Conservation (phyloP, 2,113 vertebrate genomes). For the Platysteira castanea region DNA sequence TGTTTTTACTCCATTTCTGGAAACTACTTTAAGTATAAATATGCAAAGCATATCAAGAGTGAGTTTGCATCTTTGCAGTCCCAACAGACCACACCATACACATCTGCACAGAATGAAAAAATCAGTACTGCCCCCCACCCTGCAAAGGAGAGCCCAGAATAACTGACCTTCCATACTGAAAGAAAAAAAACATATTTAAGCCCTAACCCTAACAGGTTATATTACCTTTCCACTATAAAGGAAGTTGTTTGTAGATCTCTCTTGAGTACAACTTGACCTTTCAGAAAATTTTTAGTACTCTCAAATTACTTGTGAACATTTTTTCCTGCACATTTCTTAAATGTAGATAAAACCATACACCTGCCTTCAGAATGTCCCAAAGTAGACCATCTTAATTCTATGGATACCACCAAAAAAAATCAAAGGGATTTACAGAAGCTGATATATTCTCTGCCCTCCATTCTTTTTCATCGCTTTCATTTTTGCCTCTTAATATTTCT, state of each 20-base stretch:
- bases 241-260: not conserved
- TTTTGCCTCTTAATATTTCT: not conserved
- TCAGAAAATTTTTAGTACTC: not conserved
- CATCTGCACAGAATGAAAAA: not conserved
- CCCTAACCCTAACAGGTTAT: not conserved
- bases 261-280: not conserved
- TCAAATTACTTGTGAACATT: not conserved
- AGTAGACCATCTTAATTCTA: not conserved
- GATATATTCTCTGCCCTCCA: not conserved
- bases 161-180: not conserved
- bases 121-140: too few relatives aligned
- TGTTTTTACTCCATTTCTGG: not conserved
- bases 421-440: not conserved
- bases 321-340: not conserved
- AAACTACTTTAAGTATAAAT: not conserved
- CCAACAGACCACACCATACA: not conserved
- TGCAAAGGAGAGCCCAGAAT: not conserved
- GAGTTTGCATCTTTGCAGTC: not conserved
- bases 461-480: not conserved
- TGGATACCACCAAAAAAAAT: not conserved
- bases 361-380: not conserved
- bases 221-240: not conserved
- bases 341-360: not conserved
- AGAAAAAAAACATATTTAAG: not conserved
- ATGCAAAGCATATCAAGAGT: not conserved